Percentiles rank a stretch among this genome's conserved stretches.
phyloP scores from a whole-genome alignment of 2,113 vertebrate genomes.

The Parus major region DNA sequence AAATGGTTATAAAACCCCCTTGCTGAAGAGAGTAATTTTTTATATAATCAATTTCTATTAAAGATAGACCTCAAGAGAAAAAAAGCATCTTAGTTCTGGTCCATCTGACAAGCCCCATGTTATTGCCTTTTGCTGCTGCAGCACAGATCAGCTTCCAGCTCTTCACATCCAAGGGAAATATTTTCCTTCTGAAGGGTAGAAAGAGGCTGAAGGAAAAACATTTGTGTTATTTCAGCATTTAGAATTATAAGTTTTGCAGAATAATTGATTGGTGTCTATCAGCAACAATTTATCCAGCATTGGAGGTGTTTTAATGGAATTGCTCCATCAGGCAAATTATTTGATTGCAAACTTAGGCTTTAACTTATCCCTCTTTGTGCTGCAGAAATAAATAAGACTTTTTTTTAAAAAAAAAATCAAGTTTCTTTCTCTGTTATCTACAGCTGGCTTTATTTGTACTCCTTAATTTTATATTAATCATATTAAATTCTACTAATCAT shows the following conservation, averaged over 20 bases:
- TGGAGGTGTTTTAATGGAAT: not conserved
- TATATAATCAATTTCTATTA: not conserved
- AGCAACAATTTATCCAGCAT: not conserved
- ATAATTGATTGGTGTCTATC: not conserved
- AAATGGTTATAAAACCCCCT: not conserved
- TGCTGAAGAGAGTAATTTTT: not conserved
- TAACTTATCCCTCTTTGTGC: not conserved
- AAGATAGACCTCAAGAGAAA: not conserved
- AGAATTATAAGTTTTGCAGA: not conserved
- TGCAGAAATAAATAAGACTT: not conserved
- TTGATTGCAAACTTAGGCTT: not conserved
- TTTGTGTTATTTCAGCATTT: not conserved
- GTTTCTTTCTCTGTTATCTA: not conserved
- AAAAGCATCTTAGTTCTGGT: not conserved
- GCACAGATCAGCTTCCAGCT: not conserved
- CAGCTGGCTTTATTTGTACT: not conserved
- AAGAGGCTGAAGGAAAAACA: not conserved
- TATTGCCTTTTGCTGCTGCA: not conserved
- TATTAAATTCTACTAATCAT: accelerated
- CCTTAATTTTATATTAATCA: not conserved
- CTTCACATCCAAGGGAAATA: not conserved
- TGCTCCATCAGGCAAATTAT: not conserved
- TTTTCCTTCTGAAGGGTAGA: not conserved
- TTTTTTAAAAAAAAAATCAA: accelerated
- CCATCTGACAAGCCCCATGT: not conserved